Evolutionary conservation across 2,797 vertebrate species (phyloP).

Genomic region (Tokudaia tokunoshimensis): DNA sequence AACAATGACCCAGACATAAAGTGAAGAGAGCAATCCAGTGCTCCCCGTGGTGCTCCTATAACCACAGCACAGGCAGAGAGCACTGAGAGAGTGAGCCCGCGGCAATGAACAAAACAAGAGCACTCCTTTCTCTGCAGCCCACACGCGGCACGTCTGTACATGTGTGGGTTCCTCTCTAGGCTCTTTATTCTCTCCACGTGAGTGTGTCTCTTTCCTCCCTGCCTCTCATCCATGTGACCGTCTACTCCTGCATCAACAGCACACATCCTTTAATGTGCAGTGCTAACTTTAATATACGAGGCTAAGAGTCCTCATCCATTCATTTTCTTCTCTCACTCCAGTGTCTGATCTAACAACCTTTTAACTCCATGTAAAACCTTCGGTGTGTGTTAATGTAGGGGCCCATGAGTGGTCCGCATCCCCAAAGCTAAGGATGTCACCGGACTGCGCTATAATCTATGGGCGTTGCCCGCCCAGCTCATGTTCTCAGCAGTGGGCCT

Average conservation of each 20-base stretch:
- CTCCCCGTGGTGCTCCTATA: too few species aligned
- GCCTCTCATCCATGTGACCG: neutral
- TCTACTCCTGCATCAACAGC: neutral
- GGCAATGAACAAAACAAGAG: neutral
- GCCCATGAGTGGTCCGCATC: neutral
- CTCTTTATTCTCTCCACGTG: neutral
- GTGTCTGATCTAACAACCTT: neutral
- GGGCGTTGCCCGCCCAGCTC: neutral
- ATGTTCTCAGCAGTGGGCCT: neutral
- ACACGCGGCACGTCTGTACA: neutral
- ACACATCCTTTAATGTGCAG: neutral
- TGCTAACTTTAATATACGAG: neutral
- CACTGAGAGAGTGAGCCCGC: neutral
- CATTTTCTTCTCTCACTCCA: neutral
- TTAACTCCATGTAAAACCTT: neutral
- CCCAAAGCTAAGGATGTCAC: neutral
- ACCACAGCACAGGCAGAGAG: neutral
- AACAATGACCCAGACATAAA: neutral
- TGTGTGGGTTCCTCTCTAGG: neutral
- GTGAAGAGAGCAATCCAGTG: neutral
- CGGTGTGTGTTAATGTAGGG: neutral
- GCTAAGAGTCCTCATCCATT: neutral
- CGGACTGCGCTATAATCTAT: neutral
- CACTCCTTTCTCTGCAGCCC: neutral
- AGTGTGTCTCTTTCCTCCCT: neutral